Base-by-base conservation (phyloP, 2,888 invertebrate species). In the Polydrusus tereticollis region DNA sequence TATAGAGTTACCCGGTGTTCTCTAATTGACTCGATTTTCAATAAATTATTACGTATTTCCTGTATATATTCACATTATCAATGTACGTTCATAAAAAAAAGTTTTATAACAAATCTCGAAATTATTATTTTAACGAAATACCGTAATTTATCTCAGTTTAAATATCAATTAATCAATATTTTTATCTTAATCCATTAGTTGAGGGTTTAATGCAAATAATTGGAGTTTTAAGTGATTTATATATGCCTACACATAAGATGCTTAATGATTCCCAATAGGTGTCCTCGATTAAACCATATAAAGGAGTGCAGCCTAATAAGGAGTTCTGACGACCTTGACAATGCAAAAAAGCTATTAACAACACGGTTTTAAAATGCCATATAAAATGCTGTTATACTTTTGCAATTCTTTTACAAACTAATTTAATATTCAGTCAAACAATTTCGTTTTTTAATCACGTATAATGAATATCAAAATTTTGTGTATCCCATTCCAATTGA, bases 281-380 rank as follows among this genome's bases (percentile, higher is more conserved):
- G 57, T 57, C 33, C 57, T 36, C 33, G 33, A n/a, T 57, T 23
- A 12, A 8, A 33, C 63, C 69, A 20, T 69, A 69, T 69, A 69
- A 33, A 62, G 69, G 38, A 57, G 57, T 62, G 55, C 62, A 69
- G 36, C 55, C 20, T 43, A 69, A 52, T 23, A 69, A 55, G 43
- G 69, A 69, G 16, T 36, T 55, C 41, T 52, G 14, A 45, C 45
- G 57, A 41, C 69, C 69, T 57, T 57, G 57, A 57, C 57, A 57
- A 33, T 36, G 29, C 57, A 57, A 33, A 57, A 33, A 33, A 57
- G 20, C 10, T 55, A 18, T 36, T 16, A 33, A 57, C 36, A 33
- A 36, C 21, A 23, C 57, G 16, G n/a, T n/a, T 47, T 47, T 47
- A 12, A 47, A 47, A 21, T 21, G 12, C n/a, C 20, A 23, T 41